phyloP scores from a whole-genome alignment of 2,113 vertebrate genomes.

The Tachuris rubrigastra region DNA sequence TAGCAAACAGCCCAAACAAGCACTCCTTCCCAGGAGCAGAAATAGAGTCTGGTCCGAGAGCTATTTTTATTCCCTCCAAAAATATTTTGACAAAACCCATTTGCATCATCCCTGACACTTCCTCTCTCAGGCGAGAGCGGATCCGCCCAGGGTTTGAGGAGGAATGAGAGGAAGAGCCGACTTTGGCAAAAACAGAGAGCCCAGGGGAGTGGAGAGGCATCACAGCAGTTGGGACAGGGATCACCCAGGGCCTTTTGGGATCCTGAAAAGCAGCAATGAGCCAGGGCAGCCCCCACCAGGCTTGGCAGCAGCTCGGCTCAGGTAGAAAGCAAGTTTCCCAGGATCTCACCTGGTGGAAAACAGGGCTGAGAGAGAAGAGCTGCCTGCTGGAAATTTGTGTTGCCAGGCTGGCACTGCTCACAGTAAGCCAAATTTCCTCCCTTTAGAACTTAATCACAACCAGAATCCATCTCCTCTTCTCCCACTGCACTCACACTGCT shows the following conservation, averaged over 20 bases:
- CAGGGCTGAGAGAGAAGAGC: neutral
- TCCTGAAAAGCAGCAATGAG: neutral
- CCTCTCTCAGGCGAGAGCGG: neutral
- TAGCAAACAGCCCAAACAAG: neutral
- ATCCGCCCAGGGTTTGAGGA: neutral
- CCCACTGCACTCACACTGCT: neutral
- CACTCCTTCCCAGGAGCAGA: neutral
- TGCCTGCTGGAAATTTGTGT: neutral
- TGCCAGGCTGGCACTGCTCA: neutral
- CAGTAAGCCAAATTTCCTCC: neutral
- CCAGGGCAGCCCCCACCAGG: neutral
- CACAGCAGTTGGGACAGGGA: neutral
- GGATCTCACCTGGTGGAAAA: neutral
- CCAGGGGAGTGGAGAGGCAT: neutral
- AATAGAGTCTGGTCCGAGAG: neutral
- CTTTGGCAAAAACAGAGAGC: neutral
- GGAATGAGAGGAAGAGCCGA: neutral
- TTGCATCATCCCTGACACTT: neutral
- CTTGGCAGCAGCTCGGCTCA: neutral
- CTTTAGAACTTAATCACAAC: neutral
- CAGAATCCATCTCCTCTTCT: neutral
- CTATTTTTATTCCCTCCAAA: constrained; percentile 12
- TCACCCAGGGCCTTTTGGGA: neutral
- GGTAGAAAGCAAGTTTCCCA: neutral
- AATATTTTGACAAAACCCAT: neutral